Evolutionary conservation across 2,888 invertebrate species (phyloP), one percentile per base, ranked within the genome.

Genomic region (Xestia ashworthii): DNA sequence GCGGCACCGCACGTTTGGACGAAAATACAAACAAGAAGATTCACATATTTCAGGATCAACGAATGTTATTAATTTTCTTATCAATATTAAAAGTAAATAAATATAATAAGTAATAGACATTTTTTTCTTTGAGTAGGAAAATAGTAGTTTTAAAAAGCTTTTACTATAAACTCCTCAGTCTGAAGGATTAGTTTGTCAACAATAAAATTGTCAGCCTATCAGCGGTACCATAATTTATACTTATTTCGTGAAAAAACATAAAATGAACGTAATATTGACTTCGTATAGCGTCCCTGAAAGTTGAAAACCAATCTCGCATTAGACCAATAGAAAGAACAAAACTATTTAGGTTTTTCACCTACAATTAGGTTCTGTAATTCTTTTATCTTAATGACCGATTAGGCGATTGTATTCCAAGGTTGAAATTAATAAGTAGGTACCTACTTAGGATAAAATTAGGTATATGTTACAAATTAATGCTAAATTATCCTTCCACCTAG

Each of bases 1-100:
- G 96, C 95, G 95, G 93, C 78, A 89, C 93, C 82, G 78, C 83
- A 65, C 12, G 69, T 81, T 71, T 76, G 58, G 69, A 79, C 55
- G 74, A 58, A 69, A 76, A 83, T 71, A 79, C 81, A 84, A 83
- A 83, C 75, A 82, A 80, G 64, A 58, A 82, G 65, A 81, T 46
- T 38, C 68, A 16, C 38, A 80, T 80, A 75, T 65, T 75, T 80
- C n/a, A 70, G 9, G 5, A 76, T 70, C 11, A 60, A n/a, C 4
- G 9, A 58, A 58, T 58, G 32, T 46, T 64, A n/a, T 60, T 32
- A 19, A 60, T 19, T 38, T 19, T 19, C 9, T 19, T 62, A 1
- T 62, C 5, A 50, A 58, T 44, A 50, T 48, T 22, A 8, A 65
- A 53, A 64, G 1, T 38, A 64, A 75, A 75, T 50, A 32, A 16